A percentile compares a stretch with the other conserved stretches of the same genome.
Conservation (phyloP, 1,140 invertebrate species). For the Alviniconcha marisindica region DNA sequence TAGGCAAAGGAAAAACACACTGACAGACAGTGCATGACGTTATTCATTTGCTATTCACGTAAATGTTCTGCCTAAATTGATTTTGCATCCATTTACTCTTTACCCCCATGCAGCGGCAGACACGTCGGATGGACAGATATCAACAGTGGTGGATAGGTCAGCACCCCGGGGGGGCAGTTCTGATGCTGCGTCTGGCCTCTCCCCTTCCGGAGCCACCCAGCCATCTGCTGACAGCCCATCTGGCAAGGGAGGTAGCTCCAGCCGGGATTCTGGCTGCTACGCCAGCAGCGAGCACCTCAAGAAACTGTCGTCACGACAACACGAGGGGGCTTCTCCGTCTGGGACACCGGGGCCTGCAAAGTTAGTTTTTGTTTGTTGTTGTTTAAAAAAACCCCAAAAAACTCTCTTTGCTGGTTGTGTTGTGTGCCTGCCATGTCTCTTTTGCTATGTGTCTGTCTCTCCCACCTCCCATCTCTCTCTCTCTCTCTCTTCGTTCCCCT, state of each 20-base stretch:
- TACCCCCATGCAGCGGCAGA: constrained; percentile 51
- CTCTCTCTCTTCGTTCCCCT: neutral
- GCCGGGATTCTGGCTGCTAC: constrained; percentile 71
- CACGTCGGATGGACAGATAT: constrained; percentile 41
- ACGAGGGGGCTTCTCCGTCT: neutral
- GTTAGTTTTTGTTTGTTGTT: neutral
- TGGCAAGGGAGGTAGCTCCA: constrained; percentile 47
- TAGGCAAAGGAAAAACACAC: neutral
- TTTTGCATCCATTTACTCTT: too few relatives aligned
- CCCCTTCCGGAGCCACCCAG: constrained; percentile 39
- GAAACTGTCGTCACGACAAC: constrained; percentile 18
- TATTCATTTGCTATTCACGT: too few relatives aligned
- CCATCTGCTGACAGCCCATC: constrained; percentile 27
- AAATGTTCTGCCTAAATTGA: too few relatives aligned
- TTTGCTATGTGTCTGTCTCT: too few relatives aligned
- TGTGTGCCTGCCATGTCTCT: too few relatives aligned
- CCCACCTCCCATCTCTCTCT: neutral
- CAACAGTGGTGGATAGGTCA: constrained; percentile 40
- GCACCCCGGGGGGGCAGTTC: constrained; percentile 47
- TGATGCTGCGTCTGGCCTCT: constrained; percentile 49
- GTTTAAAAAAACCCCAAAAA: too few relatives aligned
- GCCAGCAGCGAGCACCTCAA: constrained; percentile 60
- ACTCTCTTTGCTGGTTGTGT: too few relatives aligned
- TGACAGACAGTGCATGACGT: too few relatives aligned
- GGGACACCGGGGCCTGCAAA: neutral